Evolutionary conservation across 2,113 vertebrate genomes (phyloP).

Genomic region (Rhinopithecus roxellana): DNA sequence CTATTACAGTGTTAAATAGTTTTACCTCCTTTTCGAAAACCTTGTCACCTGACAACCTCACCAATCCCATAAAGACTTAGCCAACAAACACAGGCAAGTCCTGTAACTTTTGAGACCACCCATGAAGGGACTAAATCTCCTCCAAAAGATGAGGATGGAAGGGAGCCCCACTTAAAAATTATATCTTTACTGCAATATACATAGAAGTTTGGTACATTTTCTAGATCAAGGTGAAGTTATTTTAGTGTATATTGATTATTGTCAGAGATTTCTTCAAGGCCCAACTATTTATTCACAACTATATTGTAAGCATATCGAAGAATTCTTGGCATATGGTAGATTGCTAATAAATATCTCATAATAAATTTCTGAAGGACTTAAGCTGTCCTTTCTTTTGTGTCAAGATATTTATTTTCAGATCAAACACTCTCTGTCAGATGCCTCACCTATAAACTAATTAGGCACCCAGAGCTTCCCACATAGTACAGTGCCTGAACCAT

Average conservation of each 20-base stretch:
- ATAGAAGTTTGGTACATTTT: neutral
- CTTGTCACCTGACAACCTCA: neutral
- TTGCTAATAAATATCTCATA: neutral
- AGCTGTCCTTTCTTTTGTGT: neutral
- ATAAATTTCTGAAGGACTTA: neutral
- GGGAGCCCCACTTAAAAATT: neutral
- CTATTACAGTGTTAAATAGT: neutral
- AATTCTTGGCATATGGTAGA: neutral
- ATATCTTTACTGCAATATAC: neutral
- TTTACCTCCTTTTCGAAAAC: neutral
- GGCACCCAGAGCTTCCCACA: neutral
- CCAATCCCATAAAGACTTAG: neutral
- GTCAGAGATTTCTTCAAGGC: neutral
- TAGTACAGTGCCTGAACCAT: neutral
- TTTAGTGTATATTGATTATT: neutral
- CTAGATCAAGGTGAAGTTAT: no score
- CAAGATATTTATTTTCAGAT: neutral
- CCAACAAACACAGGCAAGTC: neutral
- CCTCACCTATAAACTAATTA: neutral
- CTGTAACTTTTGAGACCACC: neutral
- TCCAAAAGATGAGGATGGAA: no score
- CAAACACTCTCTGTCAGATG: neutral
- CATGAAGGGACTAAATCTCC: neutral
- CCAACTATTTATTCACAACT: neutral
- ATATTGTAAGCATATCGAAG: neutral